phyloP scores from a whole-genome alignment of 2,888 invertebrate species.

The Xestoiulus laeticollis region DNA sequence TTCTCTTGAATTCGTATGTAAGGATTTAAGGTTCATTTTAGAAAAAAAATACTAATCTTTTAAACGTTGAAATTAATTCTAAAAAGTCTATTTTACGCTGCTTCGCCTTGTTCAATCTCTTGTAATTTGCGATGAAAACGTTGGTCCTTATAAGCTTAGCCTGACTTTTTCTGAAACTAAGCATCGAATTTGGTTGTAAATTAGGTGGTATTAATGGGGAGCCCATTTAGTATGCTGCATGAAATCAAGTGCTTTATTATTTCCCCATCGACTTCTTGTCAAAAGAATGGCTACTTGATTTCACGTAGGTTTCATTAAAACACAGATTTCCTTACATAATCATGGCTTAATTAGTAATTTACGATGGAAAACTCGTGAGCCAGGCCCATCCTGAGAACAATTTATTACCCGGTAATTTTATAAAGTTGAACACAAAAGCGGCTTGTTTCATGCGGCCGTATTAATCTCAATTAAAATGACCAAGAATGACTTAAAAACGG shows the following conservation, averaged over 20 bases:
- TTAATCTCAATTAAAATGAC: constrained; percentile 38
- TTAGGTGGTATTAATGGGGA: neutral
- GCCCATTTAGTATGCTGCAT: neutral
- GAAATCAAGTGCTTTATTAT: constrained; percentile 39
- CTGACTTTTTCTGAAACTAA: no score
- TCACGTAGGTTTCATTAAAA: constrained; percentile 40
- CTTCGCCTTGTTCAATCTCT: no score
- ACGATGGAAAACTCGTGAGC: neutral
- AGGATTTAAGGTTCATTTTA: no score
- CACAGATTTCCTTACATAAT: constrained; percentile 9
- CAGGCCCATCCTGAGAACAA: neutral
- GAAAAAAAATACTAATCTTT: no score
- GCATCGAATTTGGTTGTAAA: neutral
- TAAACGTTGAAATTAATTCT: no score
- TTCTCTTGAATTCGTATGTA: no score
- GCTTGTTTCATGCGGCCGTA: constrained; percentile 22
- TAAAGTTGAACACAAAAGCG: constrained; percentile 27
- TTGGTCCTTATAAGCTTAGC: no score
- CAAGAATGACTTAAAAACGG: constrained; percentile 35
- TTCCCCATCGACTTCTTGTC: constrained; percentile 23
- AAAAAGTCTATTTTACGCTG: no score
- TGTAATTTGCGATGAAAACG: no score
- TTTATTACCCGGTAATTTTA: constrained; percentile 32
- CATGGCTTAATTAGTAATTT: constrained; percentile 40
- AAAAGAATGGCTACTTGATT: constrained; percentile 34